These are phyloP conservation scores for Riptortus pedestris DNA, from an alignment of 1,140 invertebrate species.

Conservation along the genomic window DNA sequence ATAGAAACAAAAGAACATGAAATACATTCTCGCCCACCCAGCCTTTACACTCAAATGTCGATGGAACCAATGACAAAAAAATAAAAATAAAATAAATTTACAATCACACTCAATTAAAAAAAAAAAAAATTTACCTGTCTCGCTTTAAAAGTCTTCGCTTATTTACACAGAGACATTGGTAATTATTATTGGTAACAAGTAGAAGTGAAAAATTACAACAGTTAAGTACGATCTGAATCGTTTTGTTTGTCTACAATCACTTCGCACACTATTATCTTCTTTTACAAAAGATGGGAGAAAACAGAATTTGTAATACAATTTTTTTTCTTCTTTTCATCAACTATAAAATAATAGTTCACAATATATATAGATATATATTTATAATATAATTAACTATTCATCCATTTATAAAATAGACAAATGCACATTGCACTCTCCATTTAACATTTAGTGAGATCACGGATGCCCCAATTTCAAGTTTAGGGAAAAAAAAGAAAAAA, in stretches of 20 bases:
- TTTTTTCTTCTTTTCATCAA: constrained; percentile 9
- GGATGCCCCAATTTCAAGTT: constrained; percentile 13
- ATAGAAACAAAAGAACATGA: constrained; percentile 17
- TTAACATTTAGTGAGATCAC: constrained; percentile 25
- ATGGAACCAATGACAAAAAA: constrained; percentile 13
- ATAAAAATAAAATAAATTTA: constrained; percentile 11
- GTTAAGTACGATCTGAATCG: constrained; percentile 28
- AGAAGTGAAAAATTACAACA: constrained; percentile 28
- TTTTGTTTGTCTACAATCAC: background rate
- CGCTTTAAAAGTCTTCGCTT: constrained; percentile 20
- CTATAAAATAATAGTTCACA: constrained; percentile 21
- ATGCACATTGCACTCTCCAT: constrained; percentile 25
- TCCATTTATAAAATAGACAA: constrained; percentile 27
- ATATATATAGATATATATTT: constrained; percentile 19
- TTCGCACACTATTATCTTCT: constrained; percentile 18
- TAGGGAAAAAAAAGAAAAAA: constrained; percentile 22
- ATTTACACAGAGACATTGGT: constrained; percentile 29
- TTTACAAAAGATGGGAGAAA: constrained; percentile 23
- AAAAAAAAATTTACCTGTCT: constrained; percentile 17
- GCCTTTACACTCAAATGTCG: constrained; percentile 25
- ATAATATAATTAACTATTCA: constrained; percentile 23
- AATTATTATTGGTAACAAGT: constrained; percentile 29
- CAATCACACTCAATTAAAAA: constrained; percentile 20
- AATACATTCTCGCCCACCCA: constrained; percentile 22
- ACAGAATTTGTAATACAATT: constrained; percentile 19